Evolutionary conservation across 2,888 invertebrate species (phyloP).

Genomic region (Dasypogon diadema): DNA sequence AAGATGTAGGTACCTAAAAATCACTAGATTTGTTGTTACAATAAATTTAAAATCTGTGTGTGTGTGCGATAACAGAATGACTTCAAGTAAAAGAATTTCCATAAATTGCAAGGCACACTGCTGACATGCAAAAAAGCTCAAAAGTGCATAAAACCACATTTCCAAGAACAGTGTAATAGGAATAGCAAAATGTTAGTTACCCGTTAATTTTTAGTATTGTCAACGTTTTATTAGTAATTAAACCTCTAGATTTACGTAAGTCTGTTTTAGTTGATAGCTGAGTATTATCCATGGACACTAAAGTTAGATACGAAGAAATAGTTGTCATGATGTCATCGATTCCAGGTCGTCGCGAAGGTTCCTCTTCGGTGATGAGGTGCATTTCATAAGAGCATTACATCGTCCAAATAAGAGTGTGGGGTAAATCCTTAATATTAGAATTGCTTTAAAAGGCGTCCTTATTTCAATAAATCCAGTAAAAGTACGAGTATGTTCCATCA

Average conservation of each 20-base stretch:
- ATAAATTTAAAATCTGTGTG: too few species aligned
- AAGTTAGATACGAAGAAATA: conserved; percentile 25
- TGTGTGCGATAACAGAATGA: too few species aligned
- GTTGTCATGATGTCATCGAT: conserved; percentile 28
- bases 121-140: neutral
- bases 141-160: neutral
- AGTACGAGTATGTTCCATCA: conserved; percentile 14
- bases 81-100: too few species aligned
- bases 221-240: conserved; percentile 52
- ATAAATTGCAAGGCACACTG: too few species aligned
- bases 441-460: conserved; percentile 44
- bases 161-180: conserved; percentile 2
- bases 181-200: conserved; percentile 52
- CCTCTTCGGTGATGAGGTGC: neutral
- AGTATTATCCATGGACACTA: conserved; percentile 26
- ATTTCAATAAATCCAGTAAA: conserved; percentile 18
- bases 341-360: neutral
- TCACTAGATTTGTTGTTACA: too few species aligned
- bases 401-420: neutral
- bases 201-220: conserved; percentile 55
- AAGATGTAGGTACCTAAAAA: too few species aligned
- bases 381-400: neutral
- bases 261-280: conserved; percentile 28
- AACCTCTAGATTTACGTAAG: conserved; percentile 28
- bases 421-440: conserved; percentile 19